phyloP scores from a whole-genome alignment of 2,797 vertebrate species.

The Pangasius larnaudii region DNA sequence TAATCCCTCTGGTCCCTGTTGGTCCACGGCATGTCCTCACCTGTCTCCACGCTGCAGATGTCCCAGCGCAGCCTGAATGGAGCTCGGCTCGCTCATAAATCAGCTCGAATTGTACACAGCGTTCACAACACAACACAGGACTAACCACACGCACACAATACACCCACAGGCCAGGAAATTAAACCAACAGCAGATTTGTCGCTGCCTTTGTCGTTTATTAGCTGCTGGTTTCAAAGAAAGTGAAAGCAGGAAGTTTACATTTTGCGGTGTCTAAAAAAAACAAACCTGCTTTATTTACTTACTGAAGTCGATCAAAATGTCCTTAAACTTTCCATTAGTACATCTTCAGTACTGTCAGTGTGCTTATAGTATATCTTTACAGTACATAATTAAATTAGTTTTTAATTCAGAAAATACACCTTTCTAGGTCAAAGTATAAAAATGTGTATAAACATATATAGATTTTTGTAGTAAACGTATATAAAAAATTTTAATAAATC shows the following conservation, averaged over 20 bases:
- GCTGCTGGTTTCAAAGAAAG: slow-evolving; percentile 13
- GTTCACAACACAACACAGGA: slow-evolving; percentile 8
- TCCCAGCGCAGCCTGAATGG: slow-evolving; percentile 29
- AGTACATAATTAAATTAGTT: not conserved
- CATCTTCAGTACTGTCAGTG: too few species aligned
- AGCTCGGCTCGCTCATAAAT: slow-evolving; percentile 14
- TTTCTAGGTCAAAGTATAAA: not conserved
- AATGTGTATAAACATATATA: not conserved
- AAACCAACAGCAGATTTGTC: slow-evolving; percentile 22
- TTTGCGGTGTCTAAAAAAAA: not conserved
- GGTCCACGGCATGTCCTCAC: slow-evolving; percentile 65
- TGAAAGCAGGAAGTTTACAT: slow-evolving; percentile 36
- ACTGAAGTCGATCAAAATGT: not conserved
- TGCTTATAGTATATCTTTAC: not conserved
- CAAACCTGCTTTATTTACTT: not conserved
- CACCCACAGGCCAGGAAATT: slow-evolving; percentile 32
- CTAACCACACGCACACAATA: slow-evolving; percentile 22
- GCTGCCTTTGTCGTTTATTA: slow-evolving; percentile 12
- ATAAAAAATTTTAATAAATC: too few species aligned
- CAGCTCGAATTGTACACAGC: slow-evolving; percentile 18
- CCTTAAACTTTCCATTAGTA: not conserved
- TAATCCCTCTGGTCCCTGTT: slow-evolving; percentile 62
- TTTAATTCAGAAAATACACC: not conserved
- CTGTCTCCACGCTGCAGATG: slow-evolving; percentile 69
- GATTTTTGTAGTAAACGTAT: too few species aligned